Percentiles rank a stretch among this genome's conserved stretches.
Evolutionary conservation across 2,888 invertebrate genomes (phyloP).

Genomic region (Caenorhabditis parvicauda): DNA sequence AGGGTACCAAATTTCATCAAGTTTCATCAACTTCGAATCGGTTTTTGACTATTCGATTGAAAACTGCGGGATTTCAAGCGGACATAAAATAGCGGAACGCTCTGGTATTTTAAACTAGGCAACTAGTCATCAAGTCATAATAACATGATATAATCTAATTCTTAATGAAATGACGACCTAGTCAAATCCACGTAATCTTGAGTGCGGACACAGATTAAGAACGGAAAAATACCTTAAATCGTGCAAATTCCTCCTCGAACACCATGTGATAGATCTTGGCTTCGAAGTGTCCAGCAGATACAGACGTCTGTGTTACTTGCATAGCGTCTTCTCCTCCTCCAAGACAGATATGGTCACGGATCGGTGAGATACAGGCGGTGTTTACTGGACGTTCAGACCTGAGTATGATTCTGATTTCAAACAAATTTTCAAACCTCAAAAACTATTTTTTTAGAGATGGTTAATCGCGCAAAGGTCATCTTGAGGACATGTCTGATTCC

Average conservation of each 20-base stretch:
- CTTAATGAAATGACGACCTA: background rate
- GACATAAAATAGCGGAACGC: no score
- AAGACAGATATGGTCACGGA: constrained; percentile 85
- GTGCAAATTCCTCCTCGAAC: constrained; percentile 92
- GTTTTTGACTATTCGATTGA: no score
- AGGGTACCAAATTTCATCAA: no score
- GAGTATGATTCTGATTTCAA: constrained; percentile 9
- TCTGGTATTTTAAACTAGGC: no score
- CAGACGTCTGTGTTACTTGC: constrained; percentile 86
- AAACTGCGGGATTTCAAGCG: no score
- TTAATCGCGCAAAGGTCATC: no score
- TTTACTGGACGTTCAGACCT: constrained; percentile 88
- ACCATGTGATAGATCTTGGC: constrained; percentile 88
- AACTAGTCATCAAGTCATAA: background rate
- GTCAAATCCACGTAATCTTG: no score
- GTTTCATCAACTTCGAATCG: no score
- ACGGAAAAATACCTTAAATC: constrained; percentile 82
- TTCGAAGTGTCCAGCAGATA: constrained; percentile 93
- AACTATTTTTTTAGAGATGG: no score
- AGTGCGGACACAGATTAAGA: no score
- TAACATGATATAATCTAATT: background rate
- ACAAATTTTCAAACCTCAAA: no score
- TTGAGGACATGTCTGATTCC: background rate
- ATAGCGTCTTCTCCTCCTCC: constrained; percentile 99
- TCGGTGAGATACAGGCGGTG: constrained; percentile 93